Conservation (phyloP, 2,888 invertebrate genomes). For the Thecocarcelia acutangulata region DNA sequence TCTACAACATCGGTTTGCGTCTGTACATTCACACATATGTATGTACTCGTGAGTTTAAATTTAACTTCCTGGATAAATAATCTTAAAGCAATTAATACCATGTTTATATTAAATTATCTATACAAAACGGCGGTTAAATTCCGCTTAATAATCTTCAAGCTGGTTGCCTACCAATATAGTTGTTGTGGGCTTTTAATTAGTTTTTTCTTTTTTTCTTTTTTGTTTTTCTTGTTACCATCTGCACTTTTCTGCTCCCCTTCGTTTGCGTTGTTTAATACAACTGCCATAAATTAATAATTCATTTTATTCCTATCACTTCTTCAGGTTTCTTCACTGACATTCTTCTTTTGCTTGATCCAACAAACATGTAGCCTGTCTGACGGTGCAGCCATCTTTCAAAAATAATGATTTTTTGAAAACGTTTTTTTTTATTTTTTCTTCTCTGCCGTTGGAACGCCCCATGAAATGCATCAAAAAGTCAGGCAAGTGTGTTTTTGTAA, state of each 20-base stretch:
- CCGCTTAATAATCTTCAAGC: slow-evolving; percentile 52
- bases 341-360: slow-evolving; percentile 50
- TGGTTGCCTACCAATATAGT: slow-evolving; percentile 37
- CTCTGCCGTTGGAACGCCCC: slow-evolving; percentile 63
- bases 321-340: slow-evolving; percentile 57
- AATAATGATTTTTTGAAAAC: slow-evolving; percentile 51
- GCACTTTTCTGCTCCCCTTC: slow-evolving; percentile 9
- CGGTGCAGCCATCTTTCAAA: slow-evolving; percentile 69
- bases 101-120: slow-evolving; percentile 58
- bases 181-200: slow-evolving; percentile 60
- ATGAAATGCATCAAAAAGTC: slow-evolving; percentile 70
- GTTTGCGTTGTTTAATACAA: slow-evolving; percentile 45
- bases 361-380: slow-evolving; percentile 42
- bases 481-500: slow-evolving; percentile 61
- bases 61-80: slow-evolving; percentile 38
- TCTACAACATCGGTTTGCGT: too few relatives aligned
- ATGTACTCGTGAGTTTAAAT: neutral
- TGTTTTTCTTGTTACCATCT: too few relatives aligned
- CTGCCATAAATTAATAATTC: slow-evolving; percentile 70
- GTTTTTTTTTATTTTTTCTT: neutral
- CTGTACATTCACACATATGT: too few relatives aligned
- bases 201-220: too few relatives aligned
- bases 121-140: slow-evolving; percentile 55
- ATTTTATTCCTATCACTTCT: slow-evolving; percentile 48
- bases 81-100: slow-evolving; percentile 51